A percentile compares a stretch with the other conserved stretches of the same genome.
Evolutionary conservation across 37 sponge, comb jelly and placozoan species (phyloP).

Genomic region (Ephydatia muelleri): DNA sequence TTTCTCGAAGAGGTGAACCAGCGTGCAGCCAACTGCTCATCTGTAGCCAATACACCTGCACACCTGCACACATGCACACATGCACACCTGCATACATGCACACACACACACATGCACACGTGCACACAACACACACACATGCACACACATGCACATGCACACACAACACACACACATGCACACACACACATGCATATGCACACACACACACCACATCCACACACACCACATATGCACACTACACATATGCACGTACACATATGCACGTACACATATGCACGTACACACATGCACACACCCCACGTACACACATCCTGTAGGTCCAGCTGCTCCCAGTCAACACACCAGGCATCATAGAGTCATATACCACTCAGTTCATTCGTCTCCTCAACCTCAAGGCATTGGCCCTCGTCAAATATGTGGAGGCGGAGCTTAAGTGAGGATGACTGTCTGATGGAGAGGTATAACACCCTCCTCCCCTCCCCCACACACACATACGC

Average conservation of each 20-base stretch:
- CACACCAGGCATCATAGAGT: slow-evolving; percentile 49
- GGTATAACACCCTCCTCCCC: too few species aligned
- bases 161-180: background rate
- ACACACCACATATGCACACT: background rate
- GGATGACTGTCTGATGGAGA: background rate
- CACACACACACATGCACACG: background rate
- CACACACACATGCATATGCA: slow-evolving; percentile 8
- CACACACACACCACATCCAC: background rate
- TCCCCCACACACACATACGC: too few species aligned
- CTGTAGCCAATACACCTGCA: too few species aligned
- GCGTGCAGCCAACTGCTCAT: too few species aligned
- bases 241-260: background rate
- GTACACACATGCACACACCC: slow-evolving; percentile 4
- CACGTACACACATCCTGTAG: slow-evolving; percentile 8
- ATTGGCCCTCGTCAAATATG: slow-evolving; percentile 59
- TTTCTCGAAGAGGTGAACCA: background rate
- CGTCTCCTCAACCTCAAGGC: slow-evolving; percentile 63
- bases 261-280: background rate
- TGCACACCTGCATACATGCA: background rate
- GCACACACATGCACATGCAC: too few species aligned
- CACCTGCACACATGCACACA: background rate
- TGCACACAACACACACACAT: background rate
- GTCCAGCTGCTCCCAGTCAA: slow-evolving; percentile 29
- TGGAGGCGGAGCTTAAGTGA: slow-evolving; percentile 53
- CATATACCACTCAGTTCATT: slow-evolving; percentile 56